Evolutionary conservation across 2,888 invertebrate species (phyloP).

Genomic region (Amblyjoppa fuscipennis): DNA sequence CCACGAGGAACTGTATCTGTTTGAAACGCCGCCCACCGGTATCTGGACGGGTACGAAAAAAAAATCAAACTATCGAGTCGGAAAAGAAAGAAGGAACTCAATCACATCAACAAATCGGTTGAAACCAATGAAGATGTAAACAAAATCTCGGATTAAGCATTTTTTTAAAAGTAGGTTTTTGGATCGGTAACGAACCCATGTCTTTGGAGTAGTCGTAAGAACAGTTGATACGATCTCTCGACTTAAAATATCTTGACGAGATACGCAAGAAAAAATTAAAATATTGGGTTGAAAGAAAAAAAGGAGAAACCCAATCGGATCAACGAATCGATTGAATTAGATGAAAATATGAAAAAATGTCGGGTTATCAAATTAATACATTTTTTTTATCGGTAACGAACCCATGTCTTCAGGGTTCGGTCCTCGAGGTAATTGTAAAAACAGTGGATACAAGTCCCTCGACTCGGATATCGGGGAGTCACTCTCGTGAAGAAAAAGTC

Average conservation of each 20-base stretch:
- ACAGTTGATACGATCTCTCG: constrained; percentile 32
- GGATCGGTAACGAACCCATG: background rate
- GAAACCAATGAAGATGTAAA: background rate
- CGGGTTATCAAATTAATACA: background rate
- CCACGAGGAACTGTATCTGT: constrained; percentile 43
- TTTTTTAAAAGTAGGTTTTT: too few species aligned
- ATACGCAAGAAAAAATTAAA: background rate
- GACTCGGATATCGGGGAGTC: constrained; percentile 16
- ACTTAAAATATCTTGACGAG: background rate
- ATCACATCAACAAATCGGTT: background rate
- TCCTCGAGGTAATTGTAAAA: background rate
- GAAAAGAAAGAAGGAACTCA: background rate
- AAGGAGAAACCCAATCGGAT: background rate
- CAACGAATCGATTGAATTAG: background rate
- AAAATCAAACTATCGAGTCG: background rate
- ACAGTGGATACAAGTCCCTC: constrained; percentile 34
- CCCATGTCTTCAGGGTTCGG: background rate
- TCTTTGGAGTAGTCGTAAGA: background rate
- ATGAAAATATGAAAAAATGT: background rate
- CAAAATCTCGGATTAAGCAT: background rate
- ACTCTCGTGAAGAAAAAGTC: constrained; percentile 63
- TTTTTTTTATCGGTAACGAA: background rate
- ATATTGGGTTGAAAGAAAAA: background rate
- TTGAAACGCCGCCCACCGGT: constrained; percentile 25
- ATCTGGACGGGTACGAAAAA: background rate